Conservation (phyloP, 2,797 vertebrate genomes). For the Diplodus sargus region DNA sequence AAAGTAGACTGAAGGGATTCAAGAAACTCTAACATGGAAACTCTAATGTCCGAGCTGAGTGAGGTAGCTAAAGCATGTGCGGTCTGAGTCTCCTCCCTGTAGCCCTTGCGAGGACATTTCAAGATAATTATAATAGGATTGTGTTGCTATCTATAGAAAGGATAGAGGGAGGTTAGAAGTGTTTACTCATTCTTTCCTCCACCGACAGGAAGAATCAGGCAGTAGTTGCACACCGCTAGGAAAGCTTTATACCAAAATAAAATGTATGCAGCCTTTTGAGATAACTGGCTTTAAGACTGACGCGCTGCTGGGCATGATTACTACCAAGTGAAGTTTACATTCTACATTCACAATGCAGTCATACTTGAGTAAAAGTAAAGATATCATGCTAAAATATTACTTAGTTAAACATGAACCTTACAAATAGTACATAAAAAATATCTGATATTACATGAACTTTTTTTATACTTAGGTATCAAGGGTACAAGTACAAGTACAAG, state of each 20-base stretch:
- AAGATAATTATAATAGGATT: constrained; percentile 91
- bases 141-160: constrained; percentile 88
- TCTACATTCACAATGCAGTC: no score
- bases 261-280: neutral
- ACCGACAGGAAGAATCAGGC: constrained; percentile 81
- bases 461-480: no score
- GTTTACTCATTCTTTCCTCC: constrained; percentile 87
- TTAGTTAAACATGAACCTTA: no score
- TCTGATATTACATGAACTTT: no score
- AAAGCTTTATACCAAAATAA: constrained; percentile 1
- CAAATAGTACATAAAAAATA: no score
- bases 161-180: constrained; percentile 86
- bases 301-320: no score
- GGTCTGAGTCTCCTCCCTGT: constrained; percentile 58
- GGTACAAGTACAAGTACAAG: no score
- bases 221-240: neutral
- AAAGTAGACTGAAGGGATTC: no score
- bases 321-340: no score
- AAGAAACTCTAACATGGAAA: neutral
- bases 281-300: no score
- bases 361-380: no score
- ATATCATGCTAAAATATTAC: no score
- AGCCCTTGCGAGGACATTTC: constrained; percentile 86
- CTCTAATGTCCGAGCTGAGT: neutral
- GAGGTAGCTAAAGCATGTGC: constrained; percentile 47